phyloP scores from a whole-genome alignment of 2,888 invertebrate genomes.

The Harpalus rufipes region DNA sequence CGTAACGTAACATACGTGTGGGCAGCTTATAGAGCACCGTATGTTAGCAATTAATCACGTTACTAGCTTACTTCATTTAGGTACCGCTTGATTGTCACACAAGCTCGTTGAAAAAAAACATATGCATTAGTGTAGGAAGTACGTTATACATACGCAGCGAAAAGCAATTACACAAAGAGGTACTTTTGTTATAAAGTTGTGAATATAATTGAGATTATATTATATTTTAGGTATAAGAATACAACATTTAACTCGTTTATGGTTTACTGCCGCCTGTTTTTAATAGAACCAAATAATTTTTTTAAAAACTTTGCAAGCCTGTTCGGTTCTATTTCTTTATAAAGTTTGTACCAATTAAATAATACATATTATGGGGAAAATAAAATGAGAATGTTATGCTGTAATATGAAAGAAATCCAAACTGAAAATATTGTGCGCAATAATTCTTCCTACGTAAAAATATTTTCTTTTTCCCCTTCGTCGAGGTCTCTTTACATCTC shows the following conservation, averaged over 20 bases:
- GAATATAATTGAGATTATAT: too few relatives aligned
- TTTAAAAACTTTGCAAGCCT: too few relatives aligned
- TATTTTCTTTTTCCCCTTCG: constrained; percentile 1
- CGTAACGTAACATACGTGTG: constrained; percentile 28
- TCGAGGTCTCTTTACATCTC: neutral
- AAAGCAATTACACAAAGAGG: neutral
- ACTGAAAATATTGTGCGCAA: neutral
- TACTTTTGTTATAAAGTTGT: too few relatives aligned
- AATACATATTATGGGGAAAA: neutral
- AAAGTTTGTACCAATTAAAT: too few relatives aligned
- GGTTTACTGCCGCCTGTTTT: too few relatives aligned
- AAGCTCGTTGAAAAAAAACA: neutral
- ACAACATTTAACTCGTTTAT: too few relatives aligned
- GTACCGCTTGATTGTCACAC: constrained; percentile 30
- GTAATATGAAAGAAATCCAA: neutral
- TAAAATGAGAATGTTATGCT: neutral
- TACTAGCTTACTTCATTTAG: constrained; percentile 9
- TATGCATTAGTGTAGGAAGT: neutral
- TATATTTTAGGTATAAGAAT: too few relatives aligned
- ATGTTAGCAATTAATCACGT: constrained; percentile 29
- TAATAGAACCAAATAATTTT: too few relatives aligned
- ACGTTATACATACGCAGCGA: neutral
- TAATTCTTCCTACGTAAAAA: constrained; percentile 2
- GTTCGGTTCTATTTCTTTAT: too few relatives aligned
- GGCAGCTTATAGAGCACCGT: constrained; percentile 8